These are phyloP conservation scores for Hipparchia sbordonii DNA, from an alignment of 2,888 invertebrate genomes.

Conservation along the genomic window DNA sequence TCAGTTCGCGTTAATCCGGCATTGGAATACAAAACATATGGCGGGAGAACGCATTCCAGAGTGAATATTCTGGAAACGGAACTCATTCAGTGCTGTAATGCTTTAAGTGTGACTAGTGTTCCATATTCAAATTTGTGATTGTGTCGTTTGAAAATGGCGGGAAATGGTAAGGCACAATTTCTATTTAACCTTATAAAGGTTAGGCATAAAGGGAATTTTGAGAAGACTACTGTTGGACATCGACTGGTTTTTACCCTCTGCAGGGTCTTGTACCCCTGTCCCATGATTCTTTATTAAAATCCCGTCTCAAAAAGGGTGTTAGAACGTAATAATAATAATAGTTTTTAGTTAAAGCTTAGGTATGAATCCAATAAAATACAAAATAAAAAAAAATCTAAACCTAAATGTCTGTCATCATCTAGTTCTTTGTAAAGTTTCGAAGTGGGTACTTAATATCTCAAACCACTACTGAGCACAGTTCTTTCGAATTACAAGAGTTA, in stretches of 20 bases:
- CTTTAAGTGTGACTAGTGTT: conserved; percentile 51
- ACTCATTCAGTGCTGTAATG: conserved; percentile 58
- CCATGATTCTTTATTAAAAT: too few species aligned
- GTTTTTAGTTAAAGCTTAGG: neutral
- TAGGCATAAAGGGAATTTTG: neutral
- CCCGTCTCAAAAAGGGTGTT: too few species aligned
- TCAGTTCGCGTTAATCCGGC: conserved; percentile 46
- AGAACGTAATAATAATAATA: neutral
- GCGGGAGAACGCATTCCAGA: conserved; percentile 59
- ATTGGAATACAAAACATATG: conserved; percentile 71
- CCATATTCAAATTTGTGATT: conserved; percentile 28
- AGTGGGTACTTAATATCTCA: too few species aligned
- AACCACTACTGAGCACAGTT: too few species aligned
- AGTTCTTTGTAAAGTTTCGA: too few species aligned
- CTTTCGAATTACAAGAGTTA: too few species aligned
- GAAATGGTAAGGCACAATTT: conserved; percentile 32
- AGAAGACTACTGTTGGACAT: too few species aligned
- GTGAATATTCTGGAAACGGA: conserved; percentile 61
- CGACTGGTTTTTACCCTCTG: too few species aligned
- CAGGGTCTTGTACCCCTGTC: too few species aligned
- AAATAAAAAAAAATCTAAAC: too few species aligned
- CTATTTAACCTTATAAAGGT: neutral
- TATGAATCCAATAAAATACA: too few species aligned
- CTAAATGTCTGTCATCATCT: too few species aligned
- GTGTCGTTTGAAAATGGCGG: conserved; percentile 43